A percentile compares a stretch with the other conserved stretches of the same genome.
phyloP scores from a whole-genome alignment of 2,113 vertebrate genomes.

The Nyctereutes procyonoides region DNA sequence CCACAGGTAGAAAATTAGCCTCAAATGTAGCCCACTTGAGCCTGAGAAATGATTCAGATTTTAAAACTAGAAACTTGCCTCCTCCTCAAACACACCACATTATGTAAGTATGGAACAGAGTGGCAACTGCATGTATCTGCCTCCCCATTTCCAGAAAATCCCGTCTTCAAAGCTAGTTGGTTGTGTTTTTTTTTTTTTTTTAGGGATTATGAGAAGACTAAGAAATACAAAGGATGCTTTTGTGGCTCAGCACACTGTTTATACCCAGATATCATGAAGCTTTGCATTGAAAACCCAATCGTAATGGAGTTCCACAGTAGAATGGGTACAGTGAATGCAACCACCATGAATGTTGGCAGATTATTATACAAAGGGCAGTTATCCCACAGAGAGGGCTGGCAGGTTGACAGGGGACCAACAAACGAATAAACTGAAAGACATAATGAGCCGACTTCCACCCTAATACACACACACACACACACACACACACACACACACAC shows the following conservation, averaged over 20 bases:
- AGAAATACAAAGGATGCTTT: conserved; percentile 71
- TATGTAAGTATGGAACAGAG: background rate
- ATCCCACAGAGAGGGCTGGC: conserved; percentile 64
- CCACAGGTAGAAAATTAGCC: conserved; percentile 20
- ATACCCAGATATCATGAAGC: conserved; percentile 77
- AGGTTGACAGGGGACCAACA: conserved; percentile 67
- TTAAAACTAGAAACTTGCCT: conserved; percentile 22
- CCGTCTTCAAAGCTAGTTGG: conserved; percentile 56
- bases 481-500: background rate
- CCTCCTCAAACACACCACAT: background rate
- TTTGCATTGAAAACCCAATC: conserved; percentile 69
- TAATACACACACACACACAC: background rate
- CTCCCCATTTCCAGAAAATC: conserved; percentile 65
- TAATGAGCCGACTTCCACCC: conserved; percentile 69
- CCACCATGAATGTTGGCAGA: conserved; percentile 52
- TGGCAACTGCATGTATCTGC: conserved; percentile 31
- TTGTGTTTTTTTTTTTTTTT: background rate
- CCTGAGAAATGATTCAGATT: background rate
- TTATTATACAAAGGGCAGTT: conserved; percentile 70
- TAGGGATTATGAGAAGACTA: conserved; percentile 61
- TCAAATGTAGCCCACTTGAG: background rate
- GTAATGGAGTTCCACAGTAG: conserved; percentile 61
- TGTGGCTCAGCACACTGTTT: conserved; percentile 72
- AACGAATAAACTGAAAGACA: conserved; percentile 72
- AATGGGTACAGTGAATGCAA: conserved; percentile 65